Evolutionary conservation across 1,140 invertebrate genomes (phyloP).

Genomic region (Bombus impatiens): DNA sequence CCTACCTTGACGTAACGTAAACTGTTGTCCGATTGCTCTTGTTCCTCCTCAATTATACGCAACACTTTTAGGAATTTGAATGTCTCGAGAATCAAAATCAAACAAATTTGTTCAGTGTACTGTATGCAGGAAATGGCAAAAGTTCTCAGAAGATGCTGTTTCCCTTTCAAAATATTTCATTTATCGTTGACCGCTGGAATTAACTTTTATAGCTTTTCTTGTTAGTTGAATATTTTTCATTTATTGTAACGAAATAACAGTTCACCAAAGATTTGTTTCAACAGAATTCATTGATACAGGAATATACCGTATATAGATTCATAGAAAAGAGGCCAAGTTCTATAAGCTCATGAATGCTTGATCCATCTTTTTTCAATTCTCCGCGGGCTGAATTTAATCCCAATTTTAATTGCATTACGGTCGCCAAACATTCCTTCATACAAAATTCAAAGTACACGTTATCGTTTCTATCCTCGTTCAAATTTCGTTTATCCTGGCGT

Average conservation of each 20-base stretch:
- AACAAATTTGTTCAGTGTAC: too few species aligned
- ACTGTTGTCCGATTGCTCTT: not conserved
- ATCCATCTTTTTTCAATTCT: not conserved
- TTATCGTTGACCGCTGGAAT: too few species aligned
- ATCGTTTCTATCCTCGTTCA: not conserved
- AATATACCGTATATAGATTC: not conserved
- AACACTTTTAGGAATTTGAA: not conserved
- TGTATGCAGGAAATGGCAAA: too few species aligned
- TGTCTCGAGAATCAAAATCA: not conserved
- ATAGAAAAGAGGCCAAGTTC: not conserved
- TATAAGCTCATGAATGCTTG: not conserved
- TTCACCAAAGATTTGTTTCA: not conserved
- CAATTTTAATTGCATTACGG: not conserved
- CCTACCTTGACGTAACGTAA: not conserved
- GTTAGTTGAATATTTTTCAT: too few species aligned
- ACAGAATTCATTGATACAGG: not conserved
- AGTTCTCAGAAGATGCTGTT: too few species aligned
- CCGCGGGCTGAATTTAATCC: not conserved
- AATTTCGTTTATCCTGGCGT: not conserved
- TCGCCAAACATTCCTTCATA: not conserved
- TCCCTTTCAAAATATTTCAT: too few species aligned
- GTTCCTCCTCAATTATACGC: not conserved
- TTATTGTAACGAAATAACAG: too few species aligned
- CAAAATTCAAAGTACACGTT: not conserved
- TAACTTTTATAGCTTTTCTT: too few species aligned